A percentile compares a stretch with the other conserved stretches of the same genome.
Conservation (phyloP, 2,797 vertebrate species). For the Toxotes lorentzi region DNA sequence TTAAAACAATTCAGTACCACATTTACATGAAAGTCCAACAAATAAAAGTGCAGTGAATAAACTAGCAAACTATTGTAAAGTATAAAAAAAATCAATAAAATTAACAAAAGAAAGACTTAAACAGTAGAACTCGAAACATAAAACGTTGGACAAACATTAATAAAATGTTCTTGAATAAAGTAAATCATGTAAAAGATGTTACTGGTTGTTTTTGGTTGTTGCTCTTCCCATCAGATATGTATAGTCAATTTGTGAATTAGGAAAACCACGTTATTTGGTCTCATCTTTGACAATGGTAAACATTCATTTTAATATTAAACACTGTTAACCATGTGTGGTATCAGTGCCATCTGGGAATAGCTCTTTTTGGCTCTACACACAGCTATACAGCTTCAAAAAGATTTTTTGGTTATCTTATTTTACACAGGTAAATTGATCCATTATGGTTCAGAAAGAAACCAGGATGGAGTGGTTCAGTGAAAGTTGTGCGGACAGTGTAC, state of each 20-base stretch:
- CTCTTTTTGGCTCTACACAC: background rate
- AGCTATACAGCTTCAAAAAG: background rate
- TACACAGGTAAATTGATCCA: conserved; percentile 10
- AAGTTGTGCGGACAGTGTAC: conserved; percentile 40
- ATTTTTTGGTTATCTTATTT: conserved; percentile 6
- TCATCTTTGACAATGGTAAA: too few relatives aligned
- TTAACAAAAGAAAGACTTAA: too few relatives aligned
- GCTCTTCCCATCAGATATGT: too few relatives aligned
- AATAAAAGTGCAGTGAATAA: background rate
- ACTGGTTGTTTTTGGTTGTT: too few relatives aligned
- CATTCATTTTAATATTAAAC: background rate
- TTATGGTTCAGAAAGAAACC: fast-evolving
- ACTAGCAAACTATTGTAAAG: background rate
- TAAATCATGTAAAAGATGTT: too few relatives aligned
- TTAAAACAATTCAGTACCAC: background rate
- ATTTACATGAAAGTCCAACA: background rate
- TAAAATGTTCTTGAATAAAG: too few relatives aligned
- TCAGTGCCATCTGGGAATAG: background rate
- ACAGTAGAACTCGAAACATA: too few relatives aligned
- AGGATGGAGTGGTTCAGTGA: conserved; percentile 56
- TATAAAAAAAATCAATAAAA: background rate
- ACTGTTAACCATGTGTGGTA: background rate
- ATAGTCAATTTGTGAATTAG: too few relatives aligned
- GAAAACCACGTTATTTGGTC: too few relatives aligned
- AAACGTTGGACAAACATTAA: too few relatives aligned